phyloP scores from a whole-genome alignment of 2,888 invertebrate genomes.

The Therioaphis trifolii region DNA sequence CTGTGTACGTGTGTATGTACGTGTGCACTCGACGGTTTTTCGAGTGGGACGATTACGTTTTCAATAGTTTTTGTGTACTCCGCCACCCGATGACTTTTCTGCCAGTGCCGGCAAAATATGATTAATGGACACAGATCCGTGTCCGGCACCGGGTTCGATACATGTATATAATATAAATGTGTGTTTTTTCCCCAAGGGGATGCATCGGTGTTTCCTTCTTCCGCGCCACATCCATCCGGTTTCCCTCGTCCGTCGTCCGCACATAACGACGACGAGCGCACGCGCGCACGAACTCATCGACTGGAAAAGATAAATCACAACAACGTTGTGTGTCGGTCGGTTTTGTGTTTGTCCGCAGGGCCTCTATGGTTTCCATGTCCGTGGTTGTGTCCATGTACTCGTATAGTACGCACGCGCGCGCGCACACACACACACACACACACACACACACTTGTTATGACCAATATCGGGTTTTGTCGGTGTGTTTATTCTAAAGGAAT shows the following conservation, averaged over 20 bases:
- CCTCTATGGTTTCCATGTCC: neutral
- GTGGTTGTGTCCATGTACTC: neutral
- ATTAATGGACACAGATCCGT: conserved; percentile 6
- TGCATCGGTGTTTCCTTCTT: conserved; percentile 31
- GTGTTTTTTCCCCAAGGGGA: neutral
- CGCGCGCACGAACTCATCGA: neutral
- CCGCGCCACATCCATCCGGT: neutral
- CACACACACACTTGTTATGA: neutral
- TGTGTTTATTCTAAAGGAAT: conserved; percentile 12
- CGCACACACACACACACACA: neutral
- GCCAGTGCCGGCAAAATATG: neutral
- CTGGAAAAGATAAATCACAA: conserved; percentile 50
- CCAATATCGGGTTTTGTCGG: conserved; percentile 1
- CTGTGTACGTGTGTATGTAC: too few species aligned
- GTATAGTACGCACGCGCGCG: neutral
- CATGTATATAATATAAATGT: neutral
- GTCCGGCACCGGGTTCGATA: neutral
- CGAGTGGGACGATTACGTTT: conserved; percentile 3
- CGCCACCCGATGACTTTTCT: neutral
- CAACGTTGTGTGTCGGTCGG: neutral
- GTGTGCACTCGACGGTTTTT: neutral
- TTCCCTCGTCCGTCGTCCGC: neutral
- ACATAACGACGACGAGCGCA: neutral
- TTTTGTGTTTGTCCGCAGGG: conserved; percentile 3
- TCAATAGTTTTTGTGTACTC: neutral